phyloP scores from a whole-genome alignment of 2,888 invertebrate genomes.

The Tetrapedia diversipes region DNA sequence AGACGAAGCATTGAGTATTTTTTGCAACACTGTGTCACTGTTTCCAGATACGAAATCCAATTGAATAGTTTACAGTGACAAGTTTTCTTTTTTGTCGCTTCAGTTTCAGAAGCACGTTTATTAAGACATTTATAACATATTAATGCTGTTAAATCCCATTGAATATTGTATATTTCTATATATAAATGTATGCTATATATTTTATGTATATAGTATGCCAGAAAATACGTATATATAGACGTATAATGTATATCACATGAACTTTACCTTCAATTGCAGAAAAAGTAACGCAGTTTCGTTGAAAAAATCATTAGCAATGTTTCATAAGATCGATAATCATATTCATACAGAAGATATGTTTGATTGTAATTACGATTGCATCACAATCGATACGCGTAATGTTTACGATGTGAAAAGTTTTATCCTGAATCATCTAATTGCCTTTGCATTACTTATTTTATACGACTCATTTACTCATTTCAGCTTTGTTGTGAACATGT shows the following conservation, averaged over 20 bases:
- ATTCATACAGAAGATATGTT: slow-evolving; percentile 20
- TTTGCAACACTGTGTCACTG: slow-evolving; percentile 42
- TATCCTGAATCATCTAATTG: too few species aligned
- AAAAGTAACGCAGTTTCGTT: slow-evolving; percentile 22
- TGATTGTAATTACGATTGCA: slow-evolving; percentile 17
- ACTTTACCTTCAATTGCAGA: slow-evolving; percentile 27
- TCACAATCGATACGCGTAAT: slow-evolving; percentile 10
- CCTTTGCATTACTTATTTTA: neutral
- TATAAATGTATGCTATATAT: slow-evolving; percentile 39
- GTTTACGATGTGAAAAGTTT: neutral
- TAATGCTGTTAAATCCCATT: slow-evolving; percentile 26
- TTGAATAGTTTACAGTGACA: neutral
- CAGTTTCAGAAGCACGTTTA: slow-evolving; percentile 20
- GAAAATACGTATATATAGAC: slow-evolving; percentile 29
- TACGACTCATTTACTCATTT: neutral
- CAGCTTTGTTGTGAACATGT: neutral
- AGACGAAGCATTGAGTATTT: slow-evolving; percentile 62
- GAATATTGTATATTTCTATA: slow-evolving; percentile 44
- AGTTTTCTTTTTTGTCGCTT: slow-evolving; percentile 20
- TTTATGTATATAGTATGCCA: slow-evolving; percentile 38
- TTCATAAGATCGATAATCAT: slow-evolving; percentile 29
- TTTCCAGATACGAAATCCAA: slow-evolving; percentile 33
- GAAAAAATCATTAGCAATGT: slow-evolving; percentile 2
- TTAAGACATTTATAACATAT: slow-evolving; percentile 40
- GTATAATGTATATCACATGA: slow-evolving; percentile 43